Conservation (phyloP, 1,140 invertebrate species). For the Drosophila varians region DNA sequence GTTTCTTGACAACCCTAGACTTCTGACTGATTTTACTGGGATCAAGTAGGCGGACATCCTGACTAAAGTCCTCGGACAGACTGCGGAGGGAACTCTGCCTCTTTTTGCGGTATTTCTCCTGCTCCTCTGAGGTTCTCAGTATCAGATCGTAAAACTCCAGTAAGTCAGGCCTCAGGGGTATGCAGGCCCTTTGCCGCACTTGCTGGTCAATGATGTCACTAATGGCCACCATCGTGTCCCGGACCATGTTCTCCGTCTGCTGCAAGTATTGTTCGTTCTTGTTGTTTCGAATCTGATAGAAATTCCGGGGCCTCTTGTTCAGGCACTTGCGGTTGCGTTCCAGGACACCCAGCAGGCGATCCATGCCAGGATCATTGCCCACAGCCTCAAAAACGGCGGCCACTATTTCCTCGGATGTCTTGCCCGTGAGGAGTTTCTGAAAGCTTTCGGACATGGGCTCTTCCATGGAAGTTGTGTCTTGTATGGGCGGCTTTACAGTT, state of each 20-base stretch:
- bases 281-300: conserved; percentile 63
- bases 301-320: conserved; percentile 6
- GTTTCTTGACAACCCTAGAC: conserved; percentile 65
- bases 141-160: conserved; percentile 67
- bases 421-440: conserved; percentile 47
- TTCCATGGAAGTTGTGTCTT: background rate
- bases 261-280: conserved; percentile 30
- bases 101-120: conserved; percentile 60
- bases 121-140: conserved; percentile 40
- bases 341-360: conserved; percentile 39
- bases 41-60: conserved; percentile 48
- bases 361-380: conserved; percentile 58
- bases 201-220: conserved; percentile 70
- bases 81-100: conserved; percentile 28
- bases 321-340: conserved; percentile 41
- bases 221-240: conserved; percentile 56
- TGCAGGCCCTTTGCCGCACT: conserved; percentile 48
- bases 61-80: conserved; percentile 37
- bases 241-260: conserved; percentile 61
- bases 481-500: background rate
- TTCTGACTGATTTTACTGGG: conserved; percentile 55
- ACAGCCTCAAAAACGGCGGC: conserved; percentile 53
- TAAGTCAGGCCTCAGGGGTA: conserved; percentile 64
- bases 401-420: conserved; percentile 48
- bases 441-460: background rate